phyloP scores from a whole-genome alignment of 2,113 vertebrate species.

The Hyla sarda region DNA sequence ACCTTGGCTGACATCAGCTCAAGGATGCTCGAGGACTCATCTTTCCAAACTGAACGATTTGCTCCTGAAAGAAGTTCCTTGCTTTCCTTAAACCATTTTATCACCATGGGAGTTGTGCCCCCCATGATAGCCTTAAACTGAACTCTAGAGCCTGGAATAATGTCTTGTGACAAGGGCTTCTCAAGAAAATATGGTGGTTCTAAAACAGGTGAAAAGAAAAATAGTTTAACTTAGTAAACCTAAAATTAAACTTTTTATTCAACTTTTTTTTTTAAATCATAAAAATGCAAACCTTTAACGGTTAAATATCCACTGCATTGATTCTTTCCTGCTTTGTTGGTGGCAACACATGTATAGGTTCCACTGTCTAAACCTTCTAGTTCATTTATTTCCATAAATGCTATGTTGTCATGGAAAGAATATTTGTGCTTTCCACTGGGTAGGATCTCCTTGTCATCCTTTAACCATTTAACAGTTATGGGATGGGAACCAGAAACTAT shows the following conservation, averaged over 20 bases:
- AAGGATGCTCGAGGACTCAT: conserved; percentile 85
- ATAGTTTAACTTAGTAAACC: conserved; percentile 44
- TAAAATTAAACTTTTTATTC: neutral
- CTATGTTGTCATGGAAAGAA: conserved; percentile 94
- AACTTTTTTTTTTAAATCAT: conserved; percentile 24
- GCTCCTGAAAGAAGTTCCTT: conserved; percentile 86
- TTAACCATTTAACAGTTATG: conserved; percentile 92
- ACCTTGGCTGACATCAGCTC: conserved; percentile 89
- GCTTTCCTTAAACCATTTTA: conserved; percentile 95
- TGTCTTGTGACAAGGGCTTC: conserved; percentile 89
- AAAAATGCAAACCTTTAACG: conserved; percentile 89
- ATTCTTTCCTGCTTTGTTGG: conserved; percentile 88
- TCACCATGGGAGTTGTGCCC: conserved; percentile 88
- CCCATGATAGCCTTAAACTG: conserved; percentile 86
- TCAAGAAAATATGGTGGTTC: conserved; percentile 92
- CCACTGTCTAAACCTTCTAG: conserved; percentile 88
- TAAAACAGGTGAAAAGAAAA: conserved; percentile 68
- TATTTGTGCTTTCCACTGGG: conserved; percentile 89
- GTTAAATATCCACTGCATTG: conserved; percentile 89
- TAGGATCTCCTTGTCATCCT: conserved; percentile 87
- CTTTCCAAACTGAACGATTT: conserved; percentile 86
- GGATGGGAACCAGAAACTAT: conserved; percentile 95
- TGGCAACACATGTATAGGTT: conserved; percentile 90
- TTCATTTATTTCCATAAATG: conserved; percentile 90
- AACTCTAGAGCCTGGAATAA: conserved; percentile 87